These are phyloP conservation scores for Corythoichthys haematopterus DNA, from an alignment of 2,113 vertebrate species.

Conservation along the genomic window DNA sequence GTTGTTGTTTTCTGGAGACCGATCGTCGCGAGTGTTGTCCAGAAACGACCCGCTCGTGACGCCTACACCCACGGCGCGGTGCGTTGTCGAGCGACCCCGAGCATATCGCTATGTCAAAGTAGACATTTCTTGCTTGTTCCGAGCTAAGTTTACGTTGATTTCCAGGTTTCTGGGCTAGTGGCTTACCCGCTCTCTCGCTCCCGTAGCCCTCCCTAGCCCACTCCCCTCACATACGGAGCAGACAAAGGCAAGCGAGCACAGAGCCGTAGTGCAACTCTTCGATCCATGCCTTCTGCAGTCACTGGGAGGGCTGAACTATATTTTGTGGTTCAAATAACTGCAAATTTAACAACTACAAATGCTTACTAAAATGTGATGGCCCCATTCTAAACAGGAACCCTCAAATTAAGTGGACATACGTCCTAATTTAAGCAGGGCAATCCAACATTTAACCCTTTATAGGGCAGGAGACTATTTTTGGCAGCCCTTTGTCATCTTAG, in stretches of 20 bases:
- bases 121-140: slow-evolving; percentile 32
- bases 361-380: too few species aligned
- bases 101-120: slow-evolving; percentile 26
- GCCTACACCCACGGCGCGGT: slow-evolving; percentile 18
- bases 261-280: slow-evolving; percentile 34
- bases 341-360: too few species aligned
- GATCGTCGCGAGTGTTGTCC: slow-evolving; percentile 35
- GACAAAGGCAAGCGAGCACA: slow-evolving; percentile 67
- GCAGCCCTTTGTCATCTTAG: too few species aligned
- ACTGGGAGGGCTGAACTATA: not conserved
- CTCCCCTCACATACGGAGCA: slow-evolving; percentile 51
- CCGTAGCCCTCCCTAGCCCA: slow-evolving; percentile 54
- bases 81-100: slow-evolving; percentile 3
- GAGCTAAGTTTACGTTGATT: slow-evolving; percentile 55
- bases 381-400: too few species aligned
- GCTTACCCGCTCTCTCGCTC: slow-evolving; percentile 58
- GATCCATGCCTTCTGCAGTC: slow-evolving; percentile 61
- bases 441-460: too few species aligned
- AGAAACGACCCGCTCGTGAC: slow-evolving; percentile 20
- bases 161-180: slow-evolving; percentile 53
- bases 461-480: too few species aligned
- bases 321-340: not conserved
- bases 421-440: too few species aligned
- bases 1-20: slow-evolving; percentile 70
- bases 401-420: too few species aligned